These are phyloP conservation scores for Agriopis marginaria DNA, from an alignment of 2,888 invertebrate species.

Conservation along the genomic window DNA sequence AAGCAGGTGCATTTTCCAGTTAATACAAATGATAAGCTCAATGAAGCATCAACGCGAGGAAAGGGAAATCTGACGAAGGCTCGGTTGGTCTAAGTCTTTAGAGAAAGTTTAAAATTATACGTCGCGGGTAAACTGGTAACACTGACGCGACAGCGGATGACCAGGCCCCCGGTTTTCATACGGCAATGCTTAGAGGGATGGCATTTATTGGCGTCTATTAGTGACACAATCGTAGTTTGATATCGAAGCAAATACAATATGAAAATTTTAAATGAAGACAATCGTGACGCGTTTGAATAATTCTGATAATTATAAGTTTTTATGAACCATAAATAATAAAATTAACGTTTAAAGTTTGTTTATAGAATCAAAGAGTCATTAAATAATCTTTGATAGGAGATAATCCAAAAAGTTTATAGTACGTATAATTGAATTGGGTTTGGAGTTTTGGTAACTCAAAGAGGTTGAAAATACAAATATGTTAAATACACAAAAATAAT, in stretches of 20 bases:
- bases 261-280: too few relatives aligned
- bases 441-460: background rate
- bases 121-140: constrained; percentile 76
- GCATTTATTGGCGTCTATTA: background rate
- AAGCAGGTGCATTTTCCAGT: constrained; percentile 34
- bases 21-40: constrained; percentile 61
- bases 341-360: too few relatives aligned
- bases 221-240: background rate
- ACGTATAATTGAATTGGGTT: too few relatives aligned
- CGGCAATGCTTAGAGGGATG: background rate
- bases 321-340: too few relatives aligned
- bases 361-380: too few relatives aligned
- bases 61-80: constrained; percentile 74
- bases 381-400: too few relatives aligned
- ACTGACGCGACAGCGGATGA: constrained; percentile 62
- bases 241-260: too few relatives aligned
- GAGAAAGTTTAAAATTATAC: constrained; percentile 85
- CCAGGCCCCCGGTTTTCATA: constrained; percentile 21
- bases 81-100: constrained; percentile 60
- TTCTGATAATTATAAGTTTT: background rate
- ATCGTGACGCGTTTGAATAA: too few relatives aligned
- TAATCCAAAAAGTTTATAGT: too few relatives aligned
- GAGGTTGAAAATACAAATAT: background rate
- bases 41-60: constrained; percentile 66
- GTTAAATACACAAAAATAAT: background rate